These are phyloP conservation scores for Deroplatys truncata DNA, from an alignment of 2,888 invertebrate species.

Conservation along the genomic window DNA sequence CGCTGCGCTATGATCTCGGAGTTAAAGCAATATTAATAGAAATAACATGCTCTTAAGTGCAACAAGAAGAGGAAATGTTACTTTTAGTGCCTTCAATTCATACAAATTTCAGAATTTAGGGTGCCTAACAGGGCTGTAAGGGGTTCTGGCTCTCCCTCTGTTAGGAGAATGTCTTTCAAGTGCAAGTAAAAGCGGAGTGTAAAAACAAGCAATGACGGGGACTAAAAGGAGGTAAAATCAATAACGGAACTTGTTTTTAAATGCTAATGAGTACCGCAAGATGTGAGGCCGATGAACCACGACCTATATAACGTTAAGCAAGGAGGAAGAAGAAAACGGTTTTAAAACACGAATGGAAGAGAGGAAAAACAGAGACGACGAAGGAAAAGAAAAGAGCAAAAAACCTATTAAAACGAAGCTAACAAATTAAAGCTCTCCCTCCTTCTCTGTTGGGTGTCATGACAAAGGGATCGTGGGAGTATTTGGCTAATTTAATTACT, in stretches of 20 bases:
- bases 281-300: not conserved
- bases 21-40: too few species aligned
- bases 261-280: slow-evolving; percentile 19
- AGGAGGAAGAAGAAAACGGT: not conserved
- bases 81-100: too few species aligned
- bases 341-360: not conserved
- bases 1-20: too few species aligned
- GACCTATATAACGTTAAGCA: not conserved
- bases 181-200: not conserved
- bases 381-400: not conserved
- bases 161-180: not conserved
- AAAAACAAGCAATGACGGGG: not conserved
- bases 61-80: too few species aligned
- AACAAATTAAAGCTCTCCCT: not conserved
- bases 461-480: slow-evolving; percentile 8
- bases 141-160: not conserved
- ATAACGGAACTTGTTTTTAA: slow-evolving; percentile 25
- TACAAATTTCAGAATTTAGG: too few species aligned
- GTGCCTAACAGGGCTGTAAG: too few species aligned
- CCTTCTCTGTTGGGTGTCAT: not conserved
- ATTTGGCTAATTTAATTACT: slow-evolving; percentile 8
- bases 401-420: not conserved
- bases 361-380: not conserved
- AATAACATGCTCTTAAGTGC: too few species aligned
- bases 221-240: slow-evolving; percentile 8